Evolutionary conservation across 1,140 invertebrate genomes (phyloP), one percentile per base, ranked within the genome.

Genomic region (Drosophila insularis): DNA sequence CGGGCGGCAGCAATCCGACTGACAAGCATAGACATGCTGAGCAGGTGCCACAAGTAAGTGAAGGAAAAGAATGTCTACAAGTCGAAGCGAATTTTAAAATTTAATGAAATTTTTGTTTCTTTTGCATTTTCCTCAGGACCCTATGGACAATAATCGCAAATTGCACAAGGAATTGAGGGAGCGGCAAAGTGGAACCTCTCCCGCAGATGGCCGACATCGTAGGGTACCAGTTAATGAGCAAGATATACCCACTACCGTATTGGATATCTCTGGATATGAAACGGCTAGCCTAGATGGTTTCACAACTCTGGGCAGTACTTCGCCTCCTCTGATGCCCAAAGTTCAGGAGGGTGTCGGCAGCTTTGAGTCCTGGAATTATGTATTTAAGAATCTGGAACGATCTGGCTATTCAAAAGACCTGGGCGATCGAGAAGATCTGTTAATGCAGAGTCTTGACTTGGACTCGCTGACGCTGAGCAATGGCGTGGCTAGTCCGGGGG

Each of bases 351-450:
- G 94, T 2, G 93, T 94, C 74, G 94, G 94, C 3, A 94, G 94
- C 0, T 95, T 94, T 66, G 95, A 95, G 67, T 94, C 94, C 55
- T 96, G 96, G 96, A 95, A 96, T 82, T 96, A 96, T 85, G 96
- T 97, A 0, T 96, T 95, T 80, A 93, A 94, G 71, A 96, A 96
- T 91, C 91, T 96, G 3, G 95, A 96, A 67, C 95, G 94, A 74
- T 94, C 95, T 73, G 95, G 95, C 1, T 95, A 96, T 74, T 94
- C 94, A 2, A 95, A 95, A 80, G 94, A 95, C 90, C 62, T 91
- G 35, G 89, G 89, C 1, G 90, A 91, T 67, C 81, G 91, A 13
- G 89, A 91, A 17, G 91, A 92, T 68, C 64, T 92, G 35, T 60
- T 91, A 2, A 77, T 92, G 35, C 89, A 91, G 59, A 89, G 91